Evolutionary conservation across 92 coral and sea anemone genomes (phyloP).

Genomic region (Galaxea fascicularis): DNA sequence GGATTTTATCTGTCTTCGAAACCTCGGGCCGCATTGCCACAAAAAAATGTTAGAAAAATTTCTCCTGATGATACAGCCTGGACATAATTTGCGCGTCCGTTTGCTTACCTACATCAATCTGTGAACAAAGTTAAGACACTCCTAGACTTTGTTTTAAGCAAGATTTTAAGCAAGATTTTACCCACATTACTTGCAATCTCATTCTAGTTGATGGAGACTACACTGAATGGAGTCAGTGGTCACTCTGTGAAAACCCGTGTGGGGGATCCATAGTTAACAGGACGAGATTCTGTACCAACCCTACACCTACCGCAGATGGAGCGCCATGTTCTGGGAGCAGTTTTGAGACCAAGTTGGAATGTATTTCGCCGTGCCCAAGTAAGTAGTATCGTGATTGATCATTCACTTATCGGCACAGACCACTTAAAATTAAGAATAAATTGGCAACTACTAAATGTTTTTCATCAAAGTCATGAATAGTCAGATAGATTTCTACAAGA

Average conservation of each 20-base stretch:
- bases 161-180: too few relatives aligned
- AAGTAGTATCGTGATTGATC: constrained; percentile 23
- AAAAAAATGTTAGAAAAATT: too few relatives aligned
- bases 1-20: too few relatives aligned
- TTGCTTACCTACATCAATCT: background rate
- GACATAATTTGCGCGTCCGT: background rate
- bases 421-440: background rate
- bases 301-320: constrained; percentile 88
- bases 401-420: background rate
- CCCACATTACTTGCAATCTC: too few relatives aligned
- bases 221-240: constrained; percentile 98
- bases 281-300: constrained; percentile 84
- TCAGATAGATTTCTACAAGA: too few relatives aligned
- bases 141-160: too few relatives aligned
- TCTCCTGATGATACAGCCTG: too few relatives aligned
- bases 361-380: constrained; percentile 92
- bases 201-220: constrained; percentile 87
- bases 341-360: constrained; percentile 79
- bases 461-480: too few relatives aligned
- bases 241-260: constrained; percentile 91
- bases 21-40: too few relatives aligned
- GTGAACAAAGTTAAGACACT: background rate
- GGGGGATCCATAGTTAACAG: constrained; percentile 96
- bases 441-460: background rate
- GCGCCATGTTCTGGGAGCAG: constrained; percentile 76